Conservation (phyloP, 2,797 vertebrate species). For the Channallabes apus region DNA sequence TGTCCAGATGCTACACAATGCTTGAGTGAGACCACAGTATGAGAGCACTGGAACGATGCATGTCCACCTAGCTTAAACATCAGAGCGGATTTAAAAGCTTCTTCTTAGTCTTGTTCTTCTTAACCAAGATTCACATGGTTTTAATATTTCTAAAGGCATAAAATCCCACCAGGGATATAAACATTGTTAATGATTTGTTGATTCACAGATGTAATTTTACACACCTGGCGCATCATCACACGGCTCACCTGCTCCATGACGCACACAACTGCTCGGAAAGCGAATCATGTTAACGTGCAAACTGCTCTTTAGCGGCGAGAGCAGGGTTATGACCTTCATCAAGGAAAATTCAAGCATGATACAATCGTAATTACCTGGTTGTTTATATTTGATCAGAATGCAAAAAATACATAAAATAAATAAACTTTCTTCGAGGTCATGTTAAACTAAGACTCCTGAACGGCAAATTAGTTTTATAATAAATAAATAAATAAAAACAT, state of each 20-base stretch:
- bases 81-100: background rate
- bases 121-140: background rate
- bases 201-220: slow-evolving; percentile 18
- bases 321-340: slow-evolving; percentile 56
- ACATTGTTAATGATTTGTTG: background rate
- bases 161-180: background rate
- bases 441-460: background rate
- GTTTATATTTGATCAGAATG: no score
- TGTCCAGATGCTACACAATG: slow-evolving; percentile 45
- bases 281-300: slow-evolving; percentile 46
- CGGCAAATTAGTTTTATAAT: background rate
- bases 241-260: slow-evolving; percentile 50
- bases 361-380: slow-evolving; percentile 51
- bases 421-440: background rate
- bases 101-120: no score
- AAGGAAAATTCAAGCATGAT: slow-evolving; percentile 54
- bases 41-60: background rate
- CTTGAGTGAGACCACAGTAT: background rate
- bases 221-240: slow-evolving; percentile 41
- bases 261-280: slow-evolving; percentile 37
- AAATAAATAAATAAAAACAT: background rate
- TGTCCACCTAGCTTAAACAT: background rate
- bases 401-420: no score
- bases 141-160: background rate
- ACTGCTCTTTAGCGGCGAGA: slow-evolving; percentile 22